Percentiles rank a stretch among this genome's conserved stretches.
Conservation (phyloP, 2,888 invertebrate genomes). For the Euzophera pinguis region DNA sequence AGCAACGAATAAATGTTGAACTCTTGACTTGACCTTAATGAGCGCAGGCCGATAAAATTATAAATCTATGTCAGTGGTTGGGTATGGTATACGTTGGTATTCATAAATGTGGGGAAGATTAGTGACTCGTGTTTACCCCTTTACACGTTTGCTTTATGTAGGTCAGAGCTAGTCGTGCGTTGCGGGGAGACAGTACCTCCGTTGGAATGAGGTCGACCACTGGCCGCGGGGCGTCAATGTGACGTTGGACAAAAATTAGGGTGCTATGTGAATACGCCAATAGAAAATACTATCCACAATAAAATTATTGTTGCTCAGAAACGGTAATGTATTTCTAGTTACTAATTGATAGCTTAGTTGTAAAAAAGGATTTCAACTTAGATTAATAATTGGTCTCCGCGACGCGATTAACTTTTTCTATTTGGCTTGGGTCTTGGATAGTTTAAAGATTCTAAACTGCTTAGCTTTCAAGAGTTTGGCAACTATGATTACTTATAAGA, state of each 20-base stretch:
- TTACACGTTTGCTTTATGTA: conserved; percentile 39
- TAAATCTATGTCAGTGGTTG: conserved; percentile 23
- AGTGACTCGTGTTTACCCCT: conserved; percentile 27
- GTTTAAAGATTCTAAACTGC: too few relatives aligned
- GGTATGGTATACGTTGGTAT: background rate
- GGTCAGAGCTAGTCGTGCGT: conserved; percentile 56
- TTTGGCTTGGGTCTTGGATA: too few relatives aligned
- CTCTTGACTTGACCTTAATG: conserved; percentile 22
- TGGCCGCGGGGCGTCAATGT: conserved; percentile 28
- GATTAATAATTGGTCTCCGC: too few relatives aligned
- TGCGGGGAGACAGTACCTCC: conserved; percentile 41
- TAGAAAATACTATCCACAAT: too few relatives aligned
- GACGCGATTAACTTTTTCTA: too few relatives aligned
- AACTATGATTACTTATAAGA: too few relatives aligned
- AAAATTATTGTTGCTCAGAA: too few relatives aligned
- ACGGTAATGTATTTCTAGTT: too few relatives aligned
- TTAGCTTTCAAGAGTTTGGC: too few relatives aligned
- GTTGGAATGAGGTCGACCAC: conserved; percentile 46
- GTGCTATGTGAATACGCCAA: conserved; percentile 6
- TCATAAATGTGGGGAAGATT: conserved; percentile 24
- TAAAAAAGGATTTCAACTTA: too few relatives aligned
- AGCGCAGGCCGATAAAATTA: conserved; percentile 19
- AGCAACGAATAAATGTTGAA: conserved; percentile 1
- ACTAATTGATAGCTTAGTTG: too few relatives aligned
- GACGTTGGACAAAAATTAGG: conserved; percentile 34